A percentile compares a stretch with the other conserved stretches of the same genome.
Conservation (phyloP, 2,113 vertebrate species). For the Parotia lawesii region DNA sequence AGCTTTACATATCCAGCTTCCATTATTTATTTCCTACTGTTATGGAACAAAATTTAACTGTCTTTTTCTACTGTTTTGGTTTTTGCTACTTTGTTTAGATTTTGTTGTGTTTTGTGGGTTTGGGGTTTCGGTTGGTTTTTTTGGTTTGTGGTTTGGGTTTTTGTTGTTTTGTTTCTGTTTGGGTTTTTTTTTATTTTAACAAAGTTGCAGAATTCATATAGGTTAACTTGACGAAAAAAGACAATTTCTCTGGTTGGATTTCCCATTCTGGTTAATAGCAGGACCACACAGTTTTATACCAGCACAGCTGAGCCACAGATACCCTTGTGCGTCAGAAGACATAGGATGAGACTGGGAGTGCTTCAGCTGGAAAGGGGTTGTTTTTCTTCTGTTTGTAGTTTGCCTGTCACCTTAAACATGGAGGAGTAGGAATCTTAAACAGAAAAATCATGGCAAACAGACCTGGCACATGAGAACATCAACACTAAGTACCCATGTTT, state of each 20-base stretch:
- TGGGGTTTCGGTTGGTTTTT: not conserved
- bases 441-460: not conserved
- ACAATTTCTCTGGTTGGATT: not conserved
- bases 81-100: not conserved
- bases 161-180: not conserved
- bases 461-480: not conserved
- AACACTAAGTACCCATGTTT: fast-evolving
- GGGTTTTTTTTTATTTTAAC: not conserved
- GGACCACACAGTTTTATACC: not conserved
- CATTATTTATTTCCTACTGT: not conserved
- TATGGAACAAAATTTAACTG: not conserved
- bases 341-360: not conserved
- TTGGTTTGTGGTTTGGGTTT: not conserved
- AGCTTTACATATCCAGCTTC: not conserved
- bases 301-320: not conserved
- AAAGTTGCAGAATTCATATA: not conserved
- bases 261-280: not conserved
- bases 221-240: not conserved
- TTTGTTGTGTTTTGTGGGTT: not conserved
- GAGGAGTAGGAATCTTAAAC: not conserved
- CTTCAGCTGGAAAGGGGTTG: not conserved
- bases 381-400: not conserved
- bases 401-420: not conserved
- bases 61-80: not conserved
- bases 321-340: not conserved